Evolutionary conservation across 2,113 vertebrate species (phyloP), one percentile per base, ranked within the genome.

Genomic region (Sarotherodon lohbergeri): DNA sequence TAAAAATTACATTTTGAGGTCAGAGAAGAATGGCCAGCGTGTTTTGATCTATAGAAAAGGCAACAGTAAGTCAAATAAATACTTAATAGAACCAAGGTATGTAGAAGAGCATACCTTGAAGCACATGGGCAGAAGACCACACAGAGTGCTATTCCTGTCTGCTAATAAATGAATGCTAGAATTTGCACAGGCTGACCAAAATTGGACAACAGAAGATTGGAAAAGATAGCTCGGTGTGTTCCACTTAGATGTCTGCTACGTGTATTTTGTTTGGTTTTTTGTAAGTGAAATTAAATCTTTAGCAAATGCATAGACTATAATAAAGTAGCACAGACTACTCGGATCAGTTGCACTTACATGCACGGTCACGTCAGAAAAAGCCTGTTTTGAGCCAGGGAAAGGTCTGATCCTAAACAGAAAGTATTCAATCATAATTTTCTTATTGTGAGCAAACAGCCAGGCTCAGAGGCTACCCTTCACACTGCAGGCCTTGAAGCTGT

Each of bases 221-320:
- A 46, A 46, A 73, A 27, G 13, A 27, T 0, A 27, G 1, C 22
- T 9, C 14, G 0, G 22, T 73, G 16, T 27, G 39, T 46, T 27
- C 39, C 2, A 2, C 14, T 24, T 46, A 24, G 3, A 73, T 46
- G 22, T 73, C 41, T 27, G 13, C 8, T 46, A 16, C 1, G 5
- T 43, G 1, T 10, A 46, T 46, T 73, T 39, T 66, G 6, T 36
- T 36, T n/a, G n/a, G 1, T 73, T 27, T 8, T 46, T 73, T 76
- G 9, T 48, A 29, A 76, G 9, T 0, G 9, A 24, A 27, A 48
- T 76, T 1, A 48, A 48, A 19, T 48, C 7, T 76, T 29, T 48
- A 29, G 9, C 43, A 78, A 78, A 78, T 32, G 4, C 71, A 54
- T 9, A 22, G 9, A 55, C 19, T 22, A 22, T 11, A 55, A n/a